A percentile compares a stretch with the other conserved stretches of the same genome.
These are phyloP conservation scores for Agriopis aurantiaria DNA, from an alignment of 2,888 invertebrate species.

Conservation along the genomic window DNA sequence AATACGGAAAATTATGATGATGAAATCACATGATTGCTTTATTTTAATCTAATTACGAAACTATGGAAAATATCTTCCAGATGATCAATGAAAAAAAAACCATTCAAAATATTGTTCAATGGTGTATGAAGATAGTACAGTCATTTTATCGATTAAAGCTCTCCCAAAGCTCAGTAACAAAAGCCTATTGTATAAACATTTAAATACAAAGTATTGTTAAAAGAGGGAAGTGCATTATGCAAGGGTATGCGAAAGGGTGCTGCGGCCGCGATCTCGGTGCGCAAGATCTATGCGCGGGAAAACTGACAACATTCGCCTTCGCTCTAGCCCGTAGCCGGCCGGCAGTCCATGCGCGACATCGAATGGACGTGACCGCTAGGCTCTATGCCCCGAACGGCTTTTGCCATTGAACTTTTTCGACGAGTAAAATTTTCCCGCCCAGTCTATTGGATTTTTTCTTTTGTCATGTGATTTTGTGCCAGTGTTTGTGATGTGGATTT, in stretches of 20 bases:
- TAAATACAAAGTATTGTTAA: slow-evolving; percentile 46
- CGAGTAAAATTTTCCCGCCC: slow-evolving; percentile 73
- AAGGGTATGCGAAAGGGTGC: slow-evolving; percentile 66
- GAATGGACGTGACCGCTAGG: slow-evolving; percentile 60
- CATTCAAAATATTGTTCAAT: background rate
- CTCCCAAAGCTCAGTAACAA: slow-evolving; percentile 29
- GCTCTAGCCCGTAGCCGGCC: slow-evolving; percentile 59
- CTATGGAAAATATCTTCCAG: too few relatives aligned
- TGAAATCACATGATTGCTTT: too few relatives aligned
- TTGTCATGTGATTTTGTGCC: slow-evolving; percentile 61
- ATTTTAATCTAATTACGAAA: too few relatives aligned
- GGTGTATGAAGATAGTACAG: slow-evolving; percentile 9
- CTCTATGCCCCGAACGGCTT: slow-evolving; percentile 48
- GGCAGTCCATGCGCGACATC: slow-evolving; percentile 70
- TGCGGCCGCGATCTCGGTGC: slow-evolving; percentile 63
- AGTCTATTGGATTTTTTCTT: slow-evolving; percentile 53
- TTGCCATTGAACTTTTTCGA: slow-evolving; percentile 77
- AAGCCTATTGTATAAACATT: slow-evolving; percentile 47
- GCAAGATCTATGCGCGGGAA: slow-evolving; percentile 77
- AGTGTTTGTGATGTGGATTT: slow-evolving; percentile 62
- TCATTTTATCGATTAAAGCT: slow-evolving; percentile 25
- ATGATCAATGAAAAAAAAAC: too few relatives aligned
- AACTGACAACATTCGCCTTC: slow-evolving; percentile 53
- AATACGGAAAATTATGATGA: too few relatives aligned
- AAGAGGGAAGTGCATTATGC: slow-evolving; percentile 58